Evolutionary conservation across 2,888 invertebrate species (phyloP).

Genomic region (Eulithis testata): DNA sequence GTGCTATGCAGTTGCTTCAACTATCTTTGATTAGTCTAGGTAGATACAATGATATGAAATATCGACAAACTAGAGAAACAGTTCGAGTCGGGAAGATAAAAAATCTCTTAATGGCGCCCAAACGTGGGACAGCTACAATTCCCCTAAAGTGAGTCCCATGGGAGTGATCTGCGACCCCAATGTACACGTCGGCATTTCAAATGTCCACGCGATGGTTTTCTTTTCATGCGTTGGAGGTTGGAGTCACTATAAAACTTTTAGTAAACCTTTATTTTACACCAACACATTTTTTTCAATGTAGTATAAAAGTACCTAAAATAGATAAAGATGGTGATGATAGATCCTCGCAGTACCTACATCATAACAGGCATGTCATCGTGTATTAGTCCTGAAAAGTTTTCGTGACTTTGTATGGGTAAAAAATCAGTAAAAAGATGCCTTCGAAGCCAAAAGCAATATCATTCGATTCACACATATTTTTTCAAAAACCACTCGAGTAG

Average conservation of each 20-base stretch:
- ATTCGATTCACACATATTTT: not conserved
- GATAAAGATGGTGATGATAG: too few relatives aligned
- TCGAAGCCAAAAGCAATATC: not conserved
- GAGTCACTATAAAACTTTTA: not conserved
- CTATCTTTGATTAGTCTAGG: not conserved
- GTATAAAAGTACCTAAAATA: too few relatives aligned
- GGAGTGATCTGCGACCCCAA: slow-evolving; percentile 21
- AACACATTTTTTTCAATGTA: too few relatives aligned
- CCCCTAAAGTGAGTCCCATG: slow-evolving; percentile 13
- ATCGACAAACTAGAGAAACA: slow-evolving; percentile 13
- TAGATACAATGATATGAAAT: not conserved
- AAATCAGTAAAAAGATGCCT: not conserved
- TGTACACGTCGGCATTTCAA: slow-evolving; percentile 27
- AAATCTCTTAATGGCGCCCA: slow-evolving; percentile 22
- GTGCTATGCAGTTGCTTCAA: slow-evolving; percentile 6
- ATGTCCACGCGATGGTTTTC: slow-evolving; percentile 3
- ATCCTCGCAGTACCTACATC: too few relatives aligned
- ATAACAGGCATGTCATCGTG: too few relatives aligned
- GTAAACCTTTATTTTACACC: not conserved
- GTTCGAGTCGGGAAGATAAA: not conserved
- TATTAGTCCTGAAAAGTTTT: too few relatives aligned
- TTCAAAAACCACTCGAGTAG: not conserved
- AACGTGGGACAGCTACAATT: slow-evolving; percentile 17
- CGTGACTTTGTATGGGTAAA: not conserved
- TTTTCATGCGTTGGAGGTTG: not conserved